phyloP scores from a whole-genome alignment of 2,113 vertebrate species.

The Hippocampus guttulatus region DNA sequence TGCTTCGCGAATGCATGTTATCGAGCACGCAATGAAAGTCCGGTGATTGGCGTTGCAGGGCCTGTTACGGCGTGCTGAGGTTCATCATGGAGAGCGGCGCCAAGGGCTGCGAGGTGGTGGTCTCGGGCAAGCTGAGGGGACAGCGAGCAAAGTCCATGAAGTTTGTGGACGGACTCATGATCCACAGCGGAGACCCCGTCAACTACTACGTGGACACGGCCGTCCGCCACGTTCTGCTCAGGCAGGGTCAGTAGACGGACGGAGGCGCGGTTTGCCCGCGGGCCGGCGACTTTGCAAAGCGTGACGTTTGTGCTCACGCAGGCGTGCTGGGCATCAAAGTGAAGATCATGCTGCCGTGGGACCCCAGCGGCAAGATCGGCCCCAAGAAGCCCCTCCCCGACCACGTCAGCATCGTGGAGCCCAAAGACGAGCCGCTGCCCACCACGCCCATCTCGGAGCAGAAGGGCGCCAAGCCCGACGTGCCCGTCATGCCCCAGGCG shows the following conservation, averaged over 20 bases:
- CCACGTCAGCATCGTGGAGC: constrained; percentile 97
- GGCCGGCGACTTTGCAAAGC: too few relatives aligned
- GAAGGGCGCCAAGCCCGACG: constrained; percentile 95
- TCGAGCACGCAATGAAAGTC: neutral
- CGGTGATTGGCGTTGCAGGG: constrained; percentile 64
- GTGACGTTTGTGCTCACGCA: constrained; percentile 37
- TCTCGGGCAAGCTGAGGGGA: constrained; percentile 92
- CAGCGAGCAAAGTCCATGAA: constrained; percentile 99
- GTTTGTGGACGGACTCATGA: constrained; percentile 98
- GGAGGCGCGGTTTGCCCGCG: too few relatives aligned
- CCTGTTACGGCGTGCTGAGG: constrained; percentile 93
- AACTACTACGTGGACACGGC: constrained; percentile 99
- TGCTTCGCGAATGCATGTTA: too few relatives aligned
- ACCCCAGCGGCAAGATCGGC: constrained; percentile 95
- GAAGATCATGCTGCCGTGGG: constrained; percentile 99
- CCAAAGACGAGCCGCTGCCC: constrained; percentile 93
- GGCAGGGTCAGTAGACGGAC: constrained; percentile 82
- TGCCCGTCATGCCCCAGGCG: constrained; percentile 89
- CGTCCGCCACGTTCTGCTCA: constrained; percentile 91
- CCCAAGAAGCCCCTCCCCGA: constrained; percentile 98
- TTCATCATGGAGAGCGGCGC: constrained; percentile 99
- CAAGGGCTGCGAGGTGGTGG: constrained; percentile 95
- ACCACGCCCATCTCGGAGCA: constrained; percentile 96
- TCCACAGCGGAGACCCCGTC: constrained; percentile 97
- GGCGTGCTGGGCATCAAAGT: constrained; percentile 98